Evolutionary conservation across 2,797 vertebrate genomes (phyloP).

Genomic region (Squalus acanthias): DNA sequence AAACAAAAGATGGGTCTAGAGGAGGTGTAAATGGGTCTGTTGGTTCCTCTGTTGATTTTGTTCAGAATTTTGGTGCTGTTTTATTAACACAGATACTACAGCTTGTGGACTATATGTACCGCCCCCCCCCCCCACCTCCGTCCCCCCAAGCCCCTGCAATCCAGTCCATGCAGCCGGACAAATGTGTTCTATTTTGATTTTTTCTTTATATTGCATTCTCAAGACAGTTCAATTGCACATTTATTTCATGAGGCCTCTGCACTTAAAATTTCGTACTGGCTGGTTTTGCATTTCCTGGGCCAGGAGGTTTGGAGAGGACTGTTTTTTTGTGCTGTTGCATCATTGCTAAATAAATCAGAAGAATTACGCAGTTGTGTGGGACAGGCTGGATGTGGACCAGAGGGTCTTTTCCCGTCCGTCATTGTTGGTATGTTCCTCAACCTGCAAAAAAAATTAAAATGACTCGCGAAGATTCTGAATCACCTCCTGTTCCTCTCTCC

Average conservation of each 20-base stretch:
- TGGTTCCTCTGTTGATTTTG: background rate
- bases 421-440: background rate
- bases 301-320: background rate
- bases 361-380: background rate
- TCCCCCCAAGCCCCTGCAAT: background rate
- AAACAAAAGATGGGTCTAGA: too few species aligned
- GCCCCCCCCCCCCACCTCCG: background rate
- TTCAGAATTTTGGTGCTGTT: background rate
- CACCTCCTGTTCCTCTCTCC: conserved; percentile 37
- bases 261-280: background rate
- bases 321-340: too few species aligned
- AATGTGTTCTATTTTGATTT: background rate
- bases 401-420: background rate
- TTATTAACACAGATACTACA: background rate
- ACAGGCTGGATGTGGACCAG: background rate
- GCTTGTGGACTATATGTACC: background rate
- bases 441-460: background rate
- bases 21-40: too few species aligned
- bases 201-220: background rate
- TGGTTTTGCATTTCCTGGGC: background rate
- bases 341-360: background rate
- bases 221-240: background rate
- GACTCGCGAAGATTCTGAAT: background rate
- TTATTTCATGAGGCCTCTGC: background rate
- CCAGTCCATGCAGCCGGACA: background rate